These are phyloP conservation scores for Taurulus bubalis DNA, from an alignment of 2,113 vertebrate species.

Conservation along the genomic window DNA sequence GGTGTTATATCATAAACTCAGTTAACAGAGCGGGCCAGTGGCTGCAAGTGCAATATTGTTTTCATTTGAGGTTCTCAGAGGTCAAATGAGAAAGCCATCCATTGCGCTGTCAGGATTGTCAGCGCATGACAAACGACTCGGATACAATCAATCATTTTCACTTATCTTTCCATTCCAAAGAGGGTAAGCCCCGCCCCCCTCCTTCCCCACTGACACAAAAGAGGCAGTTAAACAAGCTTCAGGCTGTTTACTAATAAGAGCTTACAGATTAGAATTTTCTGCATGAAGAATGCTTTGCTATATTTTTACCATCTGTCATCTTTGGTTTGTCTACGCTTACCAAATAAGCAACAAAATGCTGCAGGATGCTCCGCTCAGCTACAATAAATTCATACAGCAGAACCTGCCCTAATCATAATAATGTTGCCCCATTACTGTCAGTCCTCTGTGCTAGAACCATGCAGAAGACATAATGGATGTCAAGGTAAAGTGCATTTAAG, in stretches of 20 bases:
- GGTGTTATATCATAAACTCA: conserved; percentile 57
- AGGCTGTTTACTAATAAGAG: conserved; percentile 26
- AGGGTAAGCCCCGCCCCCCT: neutral
- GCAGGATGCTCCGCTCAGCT: conserved; percentile 1
- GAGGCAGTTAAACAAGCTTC: conserved; percentile 23
- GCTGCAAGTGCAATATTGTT: conserved; percentile 66
- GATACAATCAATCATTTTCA: conserved; percentile 70
- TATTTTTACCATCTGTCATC: conserved; percentile 18
- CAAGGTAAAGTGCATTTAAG: conserved; percentile 84
- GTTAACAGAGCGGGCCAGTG: conserved; percentile 52
- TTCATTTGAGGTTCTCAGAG: conserved; percentile 67
- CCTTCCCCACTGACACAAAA: neutral
- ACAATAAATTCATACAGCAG: conserved; percentile 8
- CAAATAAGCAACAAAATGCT: conserved; percentile 11
- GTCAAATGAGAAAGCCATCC: conserved; percentile 70
- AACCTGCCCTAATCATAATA: conserved; percentile 18
- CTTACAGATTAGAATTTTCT: conserved; percentile 22
- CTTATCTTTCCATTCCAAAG: conserved; percentile 62
- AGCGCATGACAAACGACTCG: conserved; percentile 59
- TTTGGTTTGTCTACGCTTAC: neutral
- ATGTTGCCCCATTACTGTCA: conserved; percentile 23
- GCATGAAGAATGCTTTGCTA: neutral
- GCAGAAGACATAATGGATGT: conserved; percentile 60
- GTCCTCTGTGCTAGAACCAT: conserved; percentile 27
- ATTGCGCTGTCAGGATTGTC: conserved; percentile 67